Percentiles rank a stretch among this genome's conserved stretches.
phyloP scores from a whole-genome alignment of 2,888 invertebrate genomes.

The Plagiodera versicolora region DNA sequence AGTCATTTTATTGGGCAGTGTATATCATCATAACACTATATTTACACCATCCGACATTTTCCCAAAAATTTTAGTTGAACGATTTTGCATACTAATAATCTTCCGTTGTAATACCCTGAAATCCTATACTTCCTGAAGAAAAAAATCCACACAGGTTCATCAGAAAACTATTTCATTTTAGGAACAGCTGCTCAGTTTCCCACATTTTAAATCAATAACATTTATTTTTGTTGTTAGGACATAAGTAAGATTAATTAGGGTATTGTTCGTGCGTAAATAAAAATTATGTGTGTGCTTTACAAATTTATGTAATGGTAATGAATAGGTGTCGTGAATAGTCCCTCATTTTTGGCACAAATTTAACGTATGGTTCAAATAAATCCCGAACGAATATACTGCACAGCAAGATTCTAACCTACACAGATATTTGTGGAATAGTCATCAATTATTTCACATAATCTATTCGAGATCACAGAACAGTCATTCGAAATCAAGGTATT shows the following conservation, averaged over 20 bases:
- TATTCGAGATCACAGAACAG: slow-evolving; percentile 11
- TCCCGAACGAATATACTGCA: slow-evolving; percentile 45
- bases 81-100: slow-evolving; percentile 39
- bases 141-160: slow-evolving; percentile 29
- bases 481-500: slow-evolving; percentile 7
- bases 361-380: slow-evolving; percentile 27
- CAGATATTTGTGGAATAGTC: slow-evolving; percentile 42
- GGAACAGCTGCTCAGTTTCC: slow-evolving; percentile 15
- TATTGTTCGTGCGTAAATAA: slow-evolving; percentile 33
- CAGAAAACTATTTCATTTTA: slow-evolving; percentile 17
- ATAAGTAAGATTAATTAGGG: slow-evolving; percentile 29
- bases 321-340: not conserved
- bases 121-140: slow-evolving; percentile 34
- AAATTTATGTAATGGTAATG: not conserved
- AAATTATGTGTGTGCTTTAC: slow-evolving; percentile 21
- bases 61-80: slow-evolving; percentile 45
- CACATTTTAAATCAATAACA: slow-evolving; percentile 22
- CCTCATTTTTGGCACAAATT: slow-evolving; percentile 27
- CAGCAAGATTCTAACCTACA: slow-evolving; percentile 52
- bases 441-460: slow-evolving; percentile 29
- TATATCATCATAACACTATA: slow-evolving; percentile 56
- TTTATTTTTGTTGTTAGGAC: slow-evolving; percentile 30
- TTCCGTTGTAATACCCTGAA: slow-evolving; percentile 35
- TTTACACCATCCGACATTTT: slow-evolving; percentile 53
- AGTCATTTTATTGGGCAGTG: slow-evolving; percentile 54